These are phyloP conservation scores for Semaprochilodus insignis DNA, from an alignment of 2,797 vertebrate genomes.

Conservation along the genomic window DNA sequence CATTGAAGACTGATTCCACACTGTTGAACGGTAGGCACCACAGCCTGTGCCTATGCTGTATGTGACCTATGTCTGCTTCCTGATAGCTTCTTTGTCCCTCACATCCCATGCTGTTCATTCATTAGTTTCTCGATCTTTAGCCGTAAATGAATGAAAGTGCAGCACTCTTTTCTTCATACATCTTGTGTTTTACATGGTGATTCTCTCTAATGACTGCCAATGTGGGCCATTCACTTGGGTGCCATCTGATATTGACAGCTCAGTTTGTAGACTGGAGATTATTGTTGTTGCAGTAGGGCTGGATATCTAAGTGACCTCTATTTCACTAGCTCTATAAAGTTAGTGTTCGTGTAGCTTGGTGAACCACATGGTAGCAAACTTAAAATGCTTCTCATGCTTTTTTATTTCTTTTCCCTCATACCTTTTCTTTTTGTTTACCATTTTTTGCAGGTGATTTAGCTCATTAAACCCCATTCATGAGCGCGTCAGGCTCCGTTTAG, in stretches of 20 bases:
- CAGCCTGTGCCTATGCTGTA: too few relatives aligned
- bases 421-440: slow-evolving; percentile 68
- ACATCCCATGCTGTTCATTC: slow-evolving; percentile 1
- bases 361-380: background rate
- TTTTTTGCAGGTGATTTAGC: slow-evolving; percentile 83
- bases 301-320: background rate
- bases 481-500: slow-evolving; percentile 83
- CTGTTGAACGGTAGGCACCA: too few relatives aligned
- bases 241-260: background rate
- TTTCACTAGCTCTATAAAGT: background rate
- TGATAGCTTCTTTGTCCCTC: background rate
- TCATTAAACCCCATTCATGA: slow-evolving; percentile 88
- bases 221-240: background rate
- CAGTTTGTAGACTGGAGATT: background rate
- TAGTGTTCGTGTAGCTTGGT: background rate
- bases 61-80: background rate
- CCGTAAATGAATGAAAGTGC: background rate
- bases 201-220: background rate
- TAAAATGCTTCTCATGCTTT: slow-evolving; percentile 5
- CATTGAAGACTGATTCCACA: too few relatives aligned
- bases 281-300: background rate
- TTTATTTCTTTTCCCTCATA: background rate
- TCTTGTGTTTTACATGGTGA: background rate
- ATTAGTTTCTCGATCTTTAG: background rate
- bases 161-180: background rate